Percentiles rank a stretch among this genome's conserved stretches.
These are phyloP conservation scores for Hyalella azteca DNA, from an alignment of 2,888 invertebrate species.

Conservation along the genomic window DNA sequence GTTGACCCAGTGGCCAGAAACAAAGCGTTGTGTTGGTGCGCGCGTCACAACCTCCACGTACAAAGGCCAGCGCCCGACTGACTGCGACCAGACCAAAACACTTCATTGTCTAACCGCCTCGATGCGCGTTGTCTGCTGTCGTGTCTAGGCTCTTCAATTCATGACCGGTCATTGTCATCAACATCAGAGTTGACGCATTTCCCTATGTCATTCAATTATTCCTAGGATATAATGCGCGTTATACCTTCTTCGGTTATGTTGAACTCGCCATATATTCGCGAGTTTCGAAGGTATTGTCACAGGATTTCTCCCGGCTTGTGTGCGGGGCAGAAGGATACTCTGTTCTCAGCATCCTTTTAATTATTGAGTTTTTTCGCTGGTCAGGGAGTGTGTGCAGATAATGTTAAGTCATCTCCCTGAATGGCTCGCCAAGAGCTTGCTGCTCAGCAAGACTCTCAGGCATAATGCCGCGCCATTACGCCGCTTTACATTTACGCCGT, in stretches of 20 bases:
- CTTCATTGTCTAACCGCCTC: not conserved
- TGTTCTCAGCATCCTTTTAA: not conserved
- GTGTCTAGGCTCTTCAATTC: too few relatives aligned
- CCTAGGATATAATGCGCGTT: too few relatives aligned
- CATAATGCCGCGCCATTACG: slow-evolving; percentile 34
- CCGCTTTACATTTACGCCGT: too few relatives aligned
- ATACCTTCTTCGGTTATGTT: too few relatives aligned
- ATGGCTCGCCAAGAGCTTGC: slow-evolving; percentile 7
- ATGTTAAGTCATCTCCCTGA: slow-evolving; percentile 37
- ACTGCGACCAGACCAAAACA: not conserved
- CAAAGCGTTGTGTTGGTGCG: not conserved
- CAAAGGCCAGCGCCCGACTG: not conserved
- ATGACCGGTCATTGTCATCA: too few relatives aligned
- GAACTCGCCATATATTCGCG: too few relatives aligned
- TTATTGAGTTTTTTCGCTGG: not conserved
- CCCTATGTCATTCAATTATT: too few relatives aligned
- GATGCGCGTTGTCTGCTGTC: not conserved
- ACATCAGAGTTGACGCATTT: too few relatives aligned
- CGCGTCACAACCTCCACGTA: not conserved
- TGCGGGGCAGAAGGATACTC: not conserved
- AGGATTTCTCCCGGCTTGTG: too few relatives aligned
- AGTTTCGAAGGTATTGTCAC: too few relatives aligned
- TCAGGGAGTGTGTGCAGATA: not conserved
- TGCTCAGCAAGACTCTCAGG: slow-evolving; percentile 26
- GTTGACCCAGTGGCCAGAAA: not conserved